Percentiles rank a stretch among this genome's conserved stretches.
Conservation (phyloP, 2,113 vertebrate species). For the Micronycteris hirsuta region DNA sequence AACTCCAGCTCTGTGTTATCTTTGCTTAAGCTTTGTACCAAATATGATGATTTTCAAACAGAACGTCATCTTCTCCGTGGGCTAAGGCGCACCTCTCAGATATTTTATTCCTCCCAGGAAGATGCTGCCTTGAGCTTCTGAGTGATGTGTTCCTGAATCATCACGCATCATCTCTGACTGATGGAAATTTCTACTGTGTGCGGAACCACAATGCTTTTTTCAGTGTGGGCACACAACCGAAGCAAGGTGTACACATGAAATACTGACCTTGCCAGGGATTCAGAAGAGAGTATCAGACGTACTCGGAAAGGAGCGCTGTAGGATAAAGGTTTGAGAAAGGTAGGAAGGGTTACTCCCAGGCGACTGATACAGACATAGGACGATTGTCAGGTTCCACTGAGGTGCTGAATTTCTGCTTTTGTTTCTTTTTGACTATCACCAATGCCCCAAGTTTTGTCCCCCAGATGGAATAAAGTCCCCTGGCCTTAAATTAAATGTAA, state of each 20-base stretch:
- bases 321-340: not conserved
- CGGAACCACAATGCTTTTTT: not conserved
- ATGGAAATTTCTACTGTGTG: not conserved
- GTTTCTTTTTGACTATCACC: not conserved
- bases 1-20: not conserved
- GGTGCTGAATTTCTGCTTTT: not conserved
- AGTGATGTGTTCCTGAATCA: not conserved
- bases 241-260: not conserved
- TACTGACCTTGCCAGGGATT: not conserved
- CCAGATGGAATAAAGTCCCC: not conserved
- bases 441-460: not conserved
- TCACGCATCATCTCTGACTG: not conserved
- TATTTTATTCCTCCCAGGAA: not conserved
- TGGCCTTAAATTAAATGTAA: not conserved
- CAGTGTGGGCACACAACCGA: no score
- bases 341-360: not conserved
- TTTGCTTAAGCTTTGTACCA: not conserved
- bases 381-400: not conserved
- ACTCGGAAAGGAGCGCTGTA: not conserved
- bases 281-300: not conserved
- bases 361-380: not conserved
- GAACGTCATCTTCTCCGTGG: not conserved
- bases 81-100: not conserved
- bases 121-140: not conserved
- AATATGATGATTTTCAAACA: not conserved